Evolutionary conservation across 2,888 invertebrate genomes (phyloP).

Genomic region (Cantharis rufa): DNA sequence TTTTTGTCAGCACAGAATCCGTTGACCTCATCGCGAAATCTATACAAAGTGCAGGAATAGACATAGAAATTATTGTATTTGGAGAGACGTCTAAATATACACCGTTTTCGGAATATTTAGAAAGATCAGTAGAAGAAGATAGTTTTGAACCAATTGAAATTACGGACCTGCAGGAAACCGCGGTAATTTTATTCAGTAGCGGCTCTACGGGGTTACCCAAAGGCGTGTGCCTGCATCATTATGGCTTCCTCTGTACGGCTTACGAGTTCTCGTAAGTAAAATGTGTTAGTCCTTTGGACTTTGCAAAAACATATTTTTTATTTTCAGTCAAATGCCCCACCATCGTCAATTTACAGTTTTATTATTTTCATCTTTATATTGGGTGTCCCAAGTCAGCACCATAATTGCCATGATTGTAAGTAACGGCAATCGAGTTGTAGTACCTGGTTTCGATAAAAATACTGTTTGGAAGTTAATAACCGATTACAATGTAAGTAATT

Average conservation of each 20-base stretch:
- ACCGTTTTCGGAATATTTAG: slow-evolving; percentile 34
- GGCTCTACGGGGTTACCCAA: slow-evolving; percentile 39
- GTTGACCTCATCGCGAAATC: slow-evolving; percentile 30
- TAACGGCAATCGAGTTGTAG: neutral
- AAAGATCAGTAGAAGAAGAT: slow-evolving; percentile 30
- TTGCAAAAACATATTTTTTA: neutral
- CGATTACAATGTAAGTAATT: neutral
- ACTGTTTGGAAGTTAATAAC: neutral
- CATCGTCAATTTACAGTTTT: neutral
- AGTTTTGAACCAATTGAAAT: slow-evolving; percentile 27
- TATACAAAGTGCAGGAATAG: slow-evolving; percentile 32
- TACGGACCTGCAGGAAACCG: slow-evolving; percentile 25
- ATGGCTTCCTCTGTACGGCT: neutral
- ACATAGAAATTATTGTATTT: slow-evolving; percentile 43
- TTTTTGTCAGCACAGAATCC: slow-evolving; percentile 41
- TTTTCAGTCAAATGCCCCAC: neutral
- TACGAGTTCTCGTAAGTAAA: neutral
- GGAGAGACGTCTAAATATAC: slow-evolving; percentile 36
- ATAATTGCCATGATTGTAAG: neutral
- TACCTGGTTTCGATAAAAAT: neutral
- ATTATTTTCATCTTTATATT: neutral
- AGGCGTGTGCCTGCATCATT: slow-evolving; percentile 35
- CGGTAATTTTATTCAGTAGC: slow-evolving; percentile 37
- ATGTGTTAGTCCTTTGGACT: neutral
- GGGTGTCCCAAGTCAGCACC: neutral